These are phyloP conservation scores for Mixornis gularis DNA, from an alignment of 2,113 vertebrate species.

Conservation along the genomic window DNA sequence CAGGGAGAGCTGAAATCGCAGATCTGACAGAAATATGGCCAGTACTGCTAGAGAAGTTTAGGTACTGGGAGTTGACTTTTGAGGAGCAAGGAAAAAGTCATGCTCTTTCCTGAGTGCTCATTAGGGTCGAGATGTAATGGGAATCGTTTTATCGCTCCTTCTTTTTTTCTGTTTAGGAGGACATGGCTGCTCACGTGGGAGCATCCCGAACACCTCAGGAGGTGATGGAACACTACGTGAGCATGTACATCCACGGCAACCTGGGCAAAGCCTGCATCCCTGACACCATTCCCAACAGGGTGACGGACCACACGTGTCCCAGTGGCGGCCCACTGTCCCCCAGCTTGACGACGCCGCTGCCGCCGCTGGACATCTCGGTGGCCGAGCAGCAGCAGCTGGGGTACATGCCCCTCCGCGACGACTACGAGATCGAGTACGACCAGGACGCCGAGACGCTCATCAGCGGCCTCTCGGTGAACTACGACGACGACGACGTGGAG, in stretches of 20 bases:
- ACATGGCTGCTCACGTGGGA: constrained; percentile 94
- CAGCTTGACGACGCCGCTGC: constrained; percentile 90
- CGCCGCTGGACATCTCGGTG: constrained; percentile 86
- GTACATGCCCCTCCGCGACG: constrained; percentile 95
- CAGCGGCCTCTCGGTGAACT: constrained; percentile 94
- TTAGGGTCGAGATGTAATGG: neutral
- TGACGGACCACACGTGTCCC: constrained; percentile 95
- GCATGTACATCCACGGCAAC: constrained; percentile 98
- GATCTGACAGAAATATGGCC: fast-evolving
- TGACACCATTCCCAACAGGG: constrained; percentile 92
- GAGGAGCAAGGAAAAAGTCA: neutral
- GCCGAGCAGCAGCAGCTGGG: constrained; percentile 95
- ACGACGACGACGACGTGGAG: constrained; percentile 94
- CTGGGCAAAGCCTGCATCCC: constrained; percentile 97
- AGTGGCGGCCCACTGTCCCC: constrained; percentile 89
- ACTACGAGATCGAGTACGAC: constrained; percentile 96
- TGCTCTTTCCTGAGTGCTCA: fast-evolving
- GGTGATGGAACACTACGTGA: constrained; percentile 97
- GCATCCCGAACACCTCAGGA: constrained; percentile 90
- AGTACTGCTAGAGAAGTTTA: too few species aligned
- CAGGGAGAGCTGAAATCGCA: fast-evolving
- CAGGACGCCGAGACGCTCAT: constrained; percentile 95
- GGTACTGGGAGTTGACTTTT: neutral
- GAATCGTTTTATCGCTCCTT: neutral
- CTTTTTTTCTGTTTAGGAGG: constrained; percentile 76